phyloP scores from a whole-genome alignment of 2,113 vertebrate species.

The Chaenogobius annularis region DNA sequence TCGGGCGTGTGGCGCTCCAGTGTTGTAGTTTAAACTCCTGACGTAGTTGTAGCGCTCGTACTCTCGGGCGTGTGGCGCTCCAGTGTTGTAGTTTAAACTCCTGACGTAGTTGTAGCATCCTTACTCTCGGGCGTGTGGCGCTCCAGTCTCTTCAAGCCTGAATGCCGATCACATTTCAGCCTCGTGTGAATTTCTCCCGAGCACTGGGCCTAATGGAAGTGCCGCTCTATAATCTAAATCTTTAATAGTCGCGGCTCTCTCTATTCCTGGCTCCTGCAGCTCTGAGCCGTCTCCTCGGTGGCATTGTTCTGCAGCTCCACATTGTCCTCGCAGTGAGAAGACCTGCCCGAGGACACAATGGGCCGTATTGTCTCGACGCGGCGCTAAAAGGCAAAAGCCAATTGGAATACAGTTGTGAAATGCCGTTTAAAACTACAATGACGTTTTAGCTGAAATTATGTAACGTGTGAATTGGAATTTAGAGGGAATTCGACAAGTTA shows the following conservation, averaged over 20 bases:
- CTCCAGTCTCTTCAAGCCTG: conserved; percentile 25
- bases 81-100: background rate
- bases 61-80: conserved; percentile 8
- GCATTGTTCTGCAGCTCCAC: conserved; percentile 57
- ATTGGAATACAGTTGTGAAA: conserved; percentile 2
- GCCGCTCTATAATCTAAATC: conserved; percentile 56
- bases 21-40: background rate
- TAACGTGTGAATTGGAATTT: background rate
- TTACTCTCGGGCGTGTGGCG: conserved; percentile 14
- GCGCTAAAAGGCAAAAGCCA: conserved; percentile 22
- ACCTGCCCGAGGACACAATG: conserved; percentile 55
- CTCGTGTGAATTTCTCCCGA: conserved; percentile 50
- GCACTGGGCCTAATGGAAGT: conserved; percentile 54
- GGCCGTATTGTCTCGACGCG: conserved; percentile 56
- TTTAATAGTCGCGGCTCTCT: conserved; percentile 50
- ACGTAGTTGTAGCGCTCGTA: background rate
- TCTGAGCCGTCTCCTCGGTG: conserved; percentile 39
- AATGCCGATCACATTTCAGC: conserved; percentile 61
- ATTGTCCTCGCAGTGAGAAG: conserved; percentile 49
- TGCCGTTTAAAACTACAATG: background rate
- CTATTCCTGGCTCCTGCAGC: background rate
- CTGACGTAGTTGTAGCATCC: background rate
- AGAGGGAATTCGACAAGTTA: background rate
- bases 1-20: conserved; percentile 3
- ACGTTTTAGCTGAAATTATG: background rate